Percentiles rank a stretch among this genome's conserved stretches.
Evolutionary conservation across 1,140 invertebrate species (phyloP).

Genomic region (Oncopeltus fasciatus): DNA sequence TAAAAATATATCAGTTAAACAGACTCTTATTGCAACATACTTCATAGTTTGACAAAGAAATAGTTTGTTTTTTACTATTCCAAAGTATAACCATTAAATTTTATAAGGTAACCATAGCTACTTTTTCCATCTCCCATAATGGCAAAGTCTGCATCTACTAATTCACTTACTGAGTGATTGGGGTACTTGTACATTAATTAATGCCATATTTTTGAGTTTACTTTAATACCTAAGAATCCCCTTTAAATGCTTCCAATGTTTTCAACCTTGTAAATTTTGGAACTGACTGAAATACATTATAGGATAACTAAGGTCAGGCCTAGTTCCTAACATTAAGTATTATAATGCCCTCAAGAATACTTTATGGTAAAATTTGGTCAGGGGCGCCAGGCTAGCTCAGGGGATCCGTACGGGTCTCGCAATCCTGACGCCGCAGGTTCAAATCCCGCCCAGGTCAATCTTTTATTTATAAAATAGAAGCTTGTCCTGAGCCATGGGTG

Average conservation of each 20-base stretch:
- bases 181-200: not conserved
- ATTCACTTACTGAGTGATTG: not conserved
- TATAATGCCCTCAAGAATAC: too few relatives aligned
- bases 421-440: too few relatives aligned
- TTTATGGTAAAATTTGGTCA: too few relatives aligned
- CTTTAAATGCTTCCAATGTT: not conserved
- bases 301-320: not conserved
- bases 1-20: too few relatives aligned
- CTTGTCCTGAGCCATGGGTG: too few relatives aligned
- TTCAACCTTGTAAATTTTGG: not conserved
- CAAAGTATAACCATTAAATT: not conserved
- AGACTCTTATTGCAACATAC: too few relatives aligned
- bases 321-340: not conserved
- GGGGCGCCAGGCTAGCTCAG: too few relatives aligned
- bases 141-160: not conserved
- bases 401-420: too few relatives aligned
- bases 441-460: too few relatives aligned
- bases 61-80: not conserved
- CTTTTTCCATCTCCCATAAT: not conserved
- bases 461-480: too few relatives aligned
- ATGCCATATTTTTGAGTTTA: not conserved
- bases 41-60: too few relatives aligned
- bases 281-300: not conserved
- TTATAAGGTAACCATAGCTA: not conserved
- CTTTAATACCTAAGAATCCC: not conserved